Evolutionary conservation across 2,888 invertebrate species (phyloP).

Genomic region (Sesia bembeciformis): DNA sequence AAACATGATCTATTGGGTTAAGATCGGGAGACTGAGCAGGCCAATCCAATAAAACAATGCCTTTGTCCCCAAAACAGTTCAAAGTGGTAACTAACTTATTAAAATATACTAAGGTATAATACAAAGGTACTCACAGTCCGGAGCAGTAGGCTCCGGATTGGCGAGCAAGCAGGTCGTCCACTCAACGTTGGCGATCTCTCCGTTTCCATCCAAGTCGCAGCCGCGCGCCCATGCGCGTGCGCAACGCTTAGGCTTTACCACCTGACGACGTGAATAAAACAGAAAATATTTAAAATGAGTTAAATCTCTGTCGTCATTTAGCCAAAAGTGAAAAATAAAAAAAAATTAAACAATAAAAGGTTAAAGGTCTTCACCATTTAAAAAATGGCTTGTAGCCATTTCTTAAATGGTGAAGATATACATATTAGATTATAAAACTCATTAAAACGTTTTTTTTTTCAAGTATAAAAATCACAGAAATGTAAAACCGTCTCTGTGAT

Average conservation of each 20-base stretch:
- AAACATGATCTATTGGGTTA: background rate
- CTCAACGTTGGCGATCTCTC: slow-evolving; percentile 84
- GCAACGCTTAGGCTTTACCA: slow-evolving; percentile 91
- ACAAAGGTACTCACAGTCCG: slow-evolving; percentile 82
- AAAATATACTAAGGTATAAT: background rate
- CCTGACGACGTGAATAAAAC: slow-evolving; percentile 36
- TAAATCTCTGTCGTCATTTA: no score
- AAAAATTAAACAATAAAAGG: no score
- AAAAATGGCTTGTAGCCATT: no score
- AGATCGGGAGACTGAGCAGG: no score
- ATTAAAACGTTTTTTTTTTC: no score
- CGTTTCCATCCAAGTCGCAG: slow-evolving; percentile 90
- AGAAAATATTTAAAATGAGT: no score
- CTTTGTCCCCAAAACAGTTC: no score
- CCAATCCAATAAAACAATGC: no score
- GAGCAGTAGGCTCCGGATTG: slow-evolving; percentile 79
- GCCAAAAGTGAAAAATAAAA: no score
- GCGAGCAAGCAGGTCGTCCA: slow-evolving; percentile 87
- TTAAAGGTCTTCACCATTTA: background rate
- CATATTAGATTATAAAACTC: no score
- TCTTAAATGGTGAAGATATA: background rate
- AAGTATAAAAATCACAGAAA: no score
- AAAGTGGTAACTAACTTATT: background rate
- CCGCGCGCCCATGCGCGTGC: slow-evolving; percentile 90
- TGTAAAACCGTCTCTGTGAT: no score